phyloP scores from a whole-genome alignment of 2,888 invertebrate species.

The Spisula solida region DNA sequence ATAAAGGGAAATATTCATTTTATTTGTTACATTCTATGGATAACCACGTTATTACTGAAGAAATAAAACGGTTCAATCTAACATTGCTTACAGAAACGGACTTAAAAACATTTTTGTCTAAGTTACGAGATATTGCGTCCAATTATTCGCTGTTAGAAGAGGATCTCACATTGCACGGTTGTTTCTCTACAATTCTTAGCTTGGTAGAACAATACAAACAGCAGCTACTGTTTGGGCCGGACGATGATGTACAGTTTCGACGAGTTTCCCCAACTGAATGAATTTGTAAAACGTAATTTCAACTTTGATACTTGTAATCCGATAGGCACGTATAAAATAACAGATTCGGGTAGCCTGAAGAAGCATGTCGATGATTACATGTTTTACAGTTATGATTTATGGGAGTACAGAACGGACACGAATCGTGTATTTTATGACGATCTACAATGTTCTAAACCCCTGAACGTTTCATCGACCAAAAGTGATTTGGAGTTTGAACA shows the following conservation, averaged over 20 bases:
- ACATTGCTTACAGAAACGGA: neutral
- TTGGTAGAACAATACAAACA: constrained; percentile 29
- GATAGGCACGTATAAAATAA: neutral
- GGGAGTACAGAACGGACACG: constrained; percentile 1
- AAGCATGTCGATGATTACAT: constrained; percentile 16
- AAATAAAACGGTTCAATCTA: neutral
- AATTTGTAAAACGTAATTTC: neutral
- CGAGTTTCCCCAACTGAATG: constrained; percentile 12
- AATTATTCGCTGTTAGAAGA: neutral
- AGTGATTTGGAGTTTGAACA: constrained; percentile 7
- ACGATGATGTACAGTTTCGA: neutral
- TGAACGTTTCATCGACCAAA: neutral
- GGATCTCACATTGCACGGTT: neutral
- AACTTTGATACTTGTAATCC: neutral
- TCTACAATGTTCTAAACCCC: neutral
- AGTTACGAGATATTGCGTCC: neutral
- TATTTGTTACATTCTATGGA: no score
- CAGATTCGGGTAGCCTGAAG: neutral
- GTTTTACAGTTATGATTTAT: constrained; percentile 9
- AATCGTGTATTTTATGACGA: neutral
- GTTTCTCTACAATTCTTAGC: neutral
- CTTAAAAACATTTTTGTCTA: neutral
- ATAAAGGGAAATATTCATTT: no score
- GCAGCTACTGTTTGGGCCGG: neutral
- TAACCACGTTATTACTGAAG: no score